Evolutionary conservation across 1,140 invertebrate species (phyloP), one percentile per base, ranked within the genome.

Genomic region (Palaemon carinicauda): DNA sequence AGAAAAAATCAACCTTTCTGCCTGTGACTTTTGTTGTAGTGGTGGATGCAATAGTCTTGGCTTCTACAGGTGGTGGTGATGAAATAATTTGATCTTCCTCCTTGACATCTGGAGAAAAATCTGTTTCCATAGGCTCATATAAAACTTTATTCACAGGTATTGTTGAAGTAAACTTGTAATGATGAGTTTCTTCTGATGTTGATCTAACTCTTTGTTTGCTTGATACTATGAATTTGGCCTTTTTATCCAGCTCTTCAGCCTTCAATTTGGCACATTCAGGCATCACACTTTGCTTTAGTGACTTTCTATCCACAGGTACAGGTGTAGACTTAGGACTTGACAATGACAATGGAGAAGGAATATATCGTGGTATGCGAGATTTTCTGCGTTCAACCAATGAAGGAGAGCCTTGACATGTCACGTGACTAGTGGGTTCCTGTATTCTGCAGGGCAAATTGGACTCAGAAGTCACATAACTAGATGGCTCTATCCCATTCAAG

Each of bases 401-500:
- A 50, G 82, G 73, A 79, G 82, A 85, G 77, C 75, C 82, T 69
- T 54, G 82, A 41, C 19, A 71, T 41, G 74, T 79, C 82, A 85
- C 74, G 60, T 52, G 82, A 79, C 75, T 52, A 79, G 54, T 69
- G 56, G 24, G 56, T 75, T 51, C 82, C 75, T 33, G 33, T 60
- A 19, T 51, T 79, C 33, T 74, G 51, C 53, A 52, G 50, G 82
- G 79, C 65, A 74, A 75, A 85, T 85, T 56, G 71, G 82, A 79
- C 60, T 85, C 27, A 33, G 53, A 75, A 60, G 74, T 85, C 82
- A 85, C 75, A 41, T 24, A 75, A 85, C 82, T 71, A 85, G 82
- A 79, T 85, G 75, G 82, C 82, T 85, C 75, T 41, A 79, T 77
- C 82, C 82, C 82, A 75, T 83, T 77, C 53, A 56, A 85, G 82